These are phyloP conservation scores for Microplitis manilae DNA, from an alignment of 2,888 invertebrate species.

Conservation along the genomic window DNA sequence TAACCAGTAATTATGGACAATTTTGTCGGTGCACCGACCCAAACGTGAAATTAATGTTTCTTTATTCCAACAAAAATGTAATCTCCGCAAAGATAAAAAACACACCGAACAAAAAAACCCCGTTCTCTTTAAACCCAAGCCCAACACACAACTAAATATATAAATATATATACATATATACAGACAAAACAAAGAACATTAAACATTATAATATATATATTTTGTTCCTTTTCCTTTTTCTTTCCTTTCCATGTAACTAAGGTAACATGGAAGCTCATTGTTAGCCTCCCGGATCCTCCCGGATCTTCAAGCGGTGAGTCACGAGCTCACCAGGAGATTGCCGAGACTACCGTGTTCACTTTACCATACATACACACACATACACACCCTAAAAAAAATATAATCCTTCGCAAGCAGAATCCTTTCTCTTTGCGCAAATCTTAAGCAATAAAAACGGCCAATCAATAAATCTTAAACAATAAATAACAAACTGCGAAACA, in stretches of 20 bases:
- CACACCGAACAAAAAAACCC: constrained; percentile 10
- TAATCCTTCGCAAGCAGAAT: constrained; percentile 26
- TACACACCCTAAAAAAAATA: constrained; percentile 14
- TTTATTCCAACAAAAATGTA: constrained; percentile 26
- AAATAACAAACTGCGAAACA: background rate
- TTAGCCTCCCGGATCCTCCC: constrained; percentile 45
- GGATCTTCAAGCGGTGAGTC: constrained; percentile 45
- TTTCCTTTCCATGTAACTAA: constrained; percentile 23
- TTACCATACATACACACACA: constrained; percentile 23
- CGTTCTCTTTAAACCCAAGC: background rate
- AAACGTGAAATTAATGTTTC: constrained; percentile 43
- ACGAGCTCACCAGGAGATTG: constrained; percentile 37
- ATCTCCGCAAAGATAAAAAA: constrained; percentile 2
- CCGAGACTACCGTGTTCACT: constrained; percentile 35
- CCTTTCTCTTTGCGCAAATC: constrained; percentile 21
- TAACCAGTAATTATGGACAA: constrained; percentile 51
- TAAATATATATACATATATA: constrained; percentile 1
- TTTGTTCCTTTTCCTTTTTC: constrained; percentile 22
- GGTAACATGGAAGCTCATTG: constrained; percentile 40
- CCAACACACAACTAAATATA: background rate
- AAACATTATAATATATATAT: background rate
- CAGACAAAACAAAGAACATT: constrained; percentile 5
- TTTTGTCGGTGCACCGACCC: constrained; percentile 39
- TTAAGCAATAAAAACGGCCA: constrained; percentile 3
- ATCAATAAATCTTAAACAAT: background rate